A percentile compares a stretch with the other conserved stretches of the same genome.
phyloP scores from a whole-genome alignment of 2,888 invertebrate genomes.

The Byasa hedistus region DNA sequence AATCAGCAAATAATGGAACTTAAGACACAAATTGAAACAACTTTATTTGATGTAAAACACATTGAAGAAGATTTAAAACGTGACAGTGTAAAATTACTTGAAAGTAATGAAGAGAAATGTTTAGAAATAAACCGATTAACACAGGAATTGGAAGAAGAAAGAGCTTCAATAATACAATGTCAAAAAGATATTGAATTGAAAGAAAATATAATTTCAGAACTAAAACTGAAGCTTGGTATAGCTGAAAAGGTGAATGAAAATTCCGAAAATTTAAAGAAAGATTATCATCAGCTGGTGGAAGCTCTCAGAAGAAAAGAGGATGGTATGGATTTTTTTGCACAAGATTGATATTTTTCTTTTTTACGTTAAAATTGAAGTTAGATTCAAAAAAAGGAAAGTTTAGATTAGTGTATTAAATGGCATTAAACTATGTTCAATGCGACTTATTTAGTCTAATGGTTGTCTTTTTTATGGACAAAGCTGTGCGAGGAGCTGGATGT shows the following conservation, averaged over 20 bases:
- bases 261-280: conserved; percentile 31
- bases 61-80: conserved; percentile 15
- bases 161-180: not conserved
- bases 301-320: conserved; percentile 32
- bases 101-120: conserved; percentile 13
- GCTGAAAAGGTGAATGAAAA: conserved; percentile 14
- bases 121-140: conserved; percentile 6
- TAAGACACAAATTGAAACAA: conserved; percentile 29
- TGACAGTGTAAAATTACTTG: conserved; percentile 4
- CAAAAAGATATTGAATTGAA: conserved; percentile 18
- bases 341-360: too few relatives aligned
- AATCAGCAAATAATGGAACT: conserved; percentile 29
- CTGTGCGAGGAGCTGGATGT: too few relatives aligned
- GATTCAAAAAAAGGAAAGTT: too few relatives aligned
- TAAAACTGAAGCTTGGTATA: conserved; percentile 12
- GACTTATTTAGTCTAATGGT: too few relatives aligned
- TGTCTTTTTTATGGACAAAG: too few relatives aligned
- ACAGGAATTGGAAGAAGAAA: conserved; percentile 13
- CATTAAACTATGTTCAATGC: too few relatives aligned
- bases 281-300: conserved; percentile 6
- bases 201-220: conserved; percentile 14
- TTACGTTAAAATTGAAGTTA: too few relatives aligned
- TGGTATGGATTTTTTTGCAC: conserved; percentile 10
- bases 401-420: too few relatives aligned
- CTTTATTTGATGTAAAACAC: conserved; percentile 6